Evolutionary conservation across 2,113 vertebrate species (phyloP), one percentile per base, ranked within the genome.

Genomic region (Melanocharis versteri): DNA sequence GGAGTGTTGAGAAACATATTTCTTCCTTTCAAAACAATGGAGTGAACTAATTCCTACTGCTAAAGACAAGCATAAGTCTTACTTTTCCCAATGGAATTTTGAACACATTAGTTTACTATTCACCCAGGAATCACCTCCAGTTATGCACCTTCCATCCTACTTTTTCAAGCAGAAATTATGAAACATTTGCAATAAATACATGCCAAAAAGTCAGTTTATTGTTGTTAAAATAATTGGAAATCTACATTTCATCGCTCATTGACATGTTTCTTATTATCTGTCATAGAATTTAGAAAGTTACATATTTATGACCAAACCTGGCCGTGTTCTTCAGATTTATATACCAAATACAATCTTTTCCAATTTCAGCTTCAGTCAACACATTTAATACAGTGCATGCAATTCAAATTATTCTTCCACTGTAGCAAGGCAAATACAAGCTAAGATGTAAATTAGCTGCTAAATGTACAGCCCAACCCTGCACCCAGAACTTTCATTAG

Each of bases 291-390:
- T 37, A 71, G 61, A 65, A 84, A 76, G 53, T 50, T 94, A 83
- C 19, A 28, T 90, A 96, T 95, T 94, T 96, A 94, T 76, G 45
- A 76, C 57, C 53, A 76, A 89, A 76, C 6, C 66, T 72, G 71
- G 61, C n/a, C 51, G 56, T 21, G 24, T 37, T 87, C 50, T 91
- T 28, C 69, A 82, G 37, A 85, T 93, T 93, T 91, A 91, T 82
- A 72, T 42, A 94, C 18, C 37, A 95, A 94, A 91, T 44, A 84
- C n/a, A 94, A 61, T 90, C 57, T 90, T 62, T 68, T 94, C 84
- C 73, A 94, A 80, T 93, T 96, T 96, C 66, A 94, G 75, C 82
- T 89, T 91, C 81, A 93, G 81, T 84, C 81, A 87, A 96, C 54
- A 73, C 27, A 80, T 91, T 89, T 94, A 95, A 93, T 85, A 42